These are phyloP conservation scores for Cyrtonyx montezumae DNA, from an alignment of 2,113 vertebrate genomes.

Conservation along the genomic window DNA sequence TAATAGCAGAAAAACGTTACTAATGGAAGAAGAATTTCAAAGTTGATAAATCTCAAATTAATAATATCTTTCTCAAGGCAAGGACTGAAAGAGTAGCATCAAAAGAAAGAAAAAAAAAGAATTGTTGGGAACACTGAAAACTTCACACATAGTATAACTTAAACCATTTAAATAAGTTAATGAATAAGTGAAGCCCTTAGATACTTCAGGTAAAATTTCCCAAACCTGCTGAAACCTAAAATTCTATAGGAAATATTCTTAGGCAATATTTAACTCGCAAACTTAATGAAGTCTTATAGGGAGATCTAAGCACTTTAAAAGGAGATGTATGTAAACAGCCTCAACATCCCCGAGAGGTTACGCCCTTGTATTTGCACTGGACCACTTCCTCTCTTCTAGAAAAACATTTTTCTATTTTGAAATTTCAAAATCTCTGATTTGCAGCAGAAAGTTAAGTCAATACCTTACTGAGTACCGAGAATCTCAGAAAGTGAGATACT, in stretches of 20 bases:
- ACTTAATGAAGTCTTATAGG: neutral
- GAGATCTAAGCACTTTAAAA: neutral
- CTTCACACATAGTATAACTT: neutral
- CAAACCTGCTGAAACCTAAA: neutral
- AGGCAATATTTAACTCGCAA: neutral
- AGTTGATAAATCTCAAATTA: neutral
- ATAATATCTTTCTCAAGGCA: neutral
- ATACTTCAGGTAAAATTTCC: neutral
- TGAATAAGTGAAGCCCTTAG: neutral
- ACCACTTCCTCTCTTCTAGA: neutral
- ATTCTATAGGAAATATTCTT: neutral
- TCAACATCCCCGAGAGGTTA: neutral
- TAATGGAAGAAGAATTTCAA: neutral
- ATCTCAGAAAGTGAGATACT: neutral
- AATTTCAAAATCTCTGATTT: neutral
- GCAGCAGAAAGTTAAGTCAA: neutral
- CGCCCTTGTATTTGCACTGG: rapidly evolving
- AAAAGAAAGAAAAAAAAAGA: neutral
- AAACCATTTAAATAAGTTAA: neutral
- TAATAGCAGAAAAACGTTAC: neutral
- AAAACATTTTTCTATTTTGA: neutral
- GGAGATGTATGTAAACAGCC: neutral
- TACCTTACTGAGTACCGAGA: neutral
- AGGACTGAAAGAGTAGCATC: neutral
- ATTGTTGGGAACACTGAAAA: neutral